These are phyloP conservation scores for Sarcophaga peregrina DNA, from an alignment of 1,140 invertebrate species.

Conservation along the genomic window DNA sequence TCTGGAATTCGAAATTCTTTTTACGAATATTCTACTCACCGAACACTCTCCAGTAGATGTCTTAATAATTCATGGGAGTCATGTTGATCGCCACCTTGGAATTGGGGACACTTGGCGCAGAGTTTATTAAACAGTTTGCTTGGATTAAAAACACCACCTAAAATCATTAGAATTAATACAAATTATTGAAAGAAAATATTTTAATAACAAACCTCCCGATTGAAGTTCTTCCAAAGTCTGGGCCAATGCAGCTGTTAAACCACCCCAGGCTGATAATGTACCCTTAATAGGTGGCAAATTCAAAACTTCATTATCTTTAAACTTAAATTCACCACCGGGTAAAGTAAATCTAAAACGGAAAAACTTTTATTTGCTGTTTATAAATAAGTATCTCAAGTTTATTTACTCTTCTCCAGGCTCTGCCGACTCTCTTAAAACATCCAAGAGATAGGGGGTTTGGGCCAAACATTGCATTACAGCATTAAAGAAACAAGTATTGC, in stretches of 20 bases:
- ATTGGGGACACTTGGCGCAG: conserved; percentile 83
- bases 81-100: conserved; percentile 94
- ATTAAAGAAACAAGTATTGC: conserved; percentile 98
- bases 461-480: conserved; percentile 92
- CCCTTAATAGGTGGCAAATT: conserved; percentile 75
- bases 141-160: conserved; percentile 75
- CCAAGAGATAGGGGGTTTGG: conserved; percentile 84
- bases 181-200: neutral
- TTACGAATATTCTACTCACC: conserved; percentile 60
- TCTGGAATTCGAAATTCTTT: neutral
- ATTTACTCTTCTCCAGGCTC: conserved; percentile 72
- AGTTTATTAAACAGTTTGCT: conserved; percentile 79
- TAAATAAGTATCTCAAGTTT: neutral
- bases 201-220: conserved; percentile 61
- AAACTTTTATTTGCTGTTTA: conserved; percentile 17
- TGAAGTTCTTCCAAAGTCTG: conserved; percentile 79
- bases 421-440: conserved; percentile 77
- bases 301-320: conserved; percentile 67
- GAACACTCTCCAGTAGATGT: conserved; percentile 87
- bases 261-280: conserved; percentile 76
- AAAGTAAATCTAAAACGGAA: conserved; percentile 70
- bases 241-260: conserved; percentile 75
- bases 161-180: neutral
- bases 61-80: conserved; percentile 95
- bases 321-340: conserved; percentile 75